A percentile compares a stretch with the other conserved stretches of the same genome.
phyloP scores from a whole-genome alignment of 1,140 invertebrate genomes.

The Aphaenogaster rudis region DNA sequence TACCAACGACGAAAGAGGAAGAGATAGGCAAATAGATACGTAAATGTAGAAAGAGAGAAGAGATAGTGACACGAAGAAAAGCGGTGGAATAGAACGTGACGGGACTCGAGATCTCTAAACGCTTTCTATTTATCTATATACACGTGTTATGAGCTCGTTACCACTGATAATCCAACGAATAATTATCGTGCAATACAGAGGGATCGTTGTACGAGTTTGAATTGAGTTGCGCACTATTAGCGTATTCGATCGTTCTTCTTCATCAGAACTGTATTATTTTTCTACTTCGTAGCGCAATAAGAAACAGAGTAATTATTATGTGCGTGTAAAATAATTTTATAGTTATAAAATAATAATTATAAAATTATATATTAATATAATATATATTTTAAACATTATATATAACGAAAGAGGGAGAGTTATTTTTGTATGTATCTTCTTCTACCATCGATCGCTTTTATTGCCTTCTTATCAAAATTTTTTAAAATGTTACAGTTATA shows the following conservation, averaged over 20 bases:
- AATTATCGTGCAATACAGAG: slow-evolving; percentile 68
- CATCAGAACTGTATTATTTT: neutral
- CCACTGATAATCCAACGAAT: slow-evolving; percentile 53
- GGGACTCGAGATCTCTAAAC: slow-evolving; percentile 37
- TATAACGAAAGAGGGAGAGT: neutral
- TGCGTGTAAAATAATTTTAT: neutral
- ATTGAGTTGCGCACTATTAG: slow-evolving; percentile 45
- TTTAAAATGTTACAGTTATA: neutral
- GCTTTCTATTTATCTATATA: slow-evolving; percentile 60
- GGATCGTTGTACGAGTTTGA: slow-evolving; percentile 57
- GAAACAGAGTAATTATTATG: neutral
- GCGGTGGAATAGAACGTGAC: slow-evolving; percentile 59
- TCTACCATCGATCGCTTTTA: neutral
- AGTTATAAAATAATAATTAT: neutral
- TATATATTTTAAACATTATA: neutral
- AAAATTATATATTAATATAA: neutral
- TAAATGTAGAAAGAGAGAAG: slow-evolving; percentile 11
- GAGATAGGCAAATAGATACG: slow-evolving; percentile 69
- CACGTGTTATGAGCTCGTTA: slow-evolving; percentile 51
- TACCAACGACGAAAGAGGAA: slow-evolving; percentile 69
- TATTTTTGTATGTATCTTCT: neutral
- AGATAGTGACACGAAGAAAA: slow-evolving; percentile 29
- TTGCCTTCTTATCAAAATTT: neutral
- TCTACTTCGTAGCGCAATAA: neutral
- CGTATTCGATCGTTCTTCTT: slow-evolving; percentile 25